phyloP scores from a whole-genome alignment of 1,140 invertebrate genomes.

The Gerris buenoi region DNA sequence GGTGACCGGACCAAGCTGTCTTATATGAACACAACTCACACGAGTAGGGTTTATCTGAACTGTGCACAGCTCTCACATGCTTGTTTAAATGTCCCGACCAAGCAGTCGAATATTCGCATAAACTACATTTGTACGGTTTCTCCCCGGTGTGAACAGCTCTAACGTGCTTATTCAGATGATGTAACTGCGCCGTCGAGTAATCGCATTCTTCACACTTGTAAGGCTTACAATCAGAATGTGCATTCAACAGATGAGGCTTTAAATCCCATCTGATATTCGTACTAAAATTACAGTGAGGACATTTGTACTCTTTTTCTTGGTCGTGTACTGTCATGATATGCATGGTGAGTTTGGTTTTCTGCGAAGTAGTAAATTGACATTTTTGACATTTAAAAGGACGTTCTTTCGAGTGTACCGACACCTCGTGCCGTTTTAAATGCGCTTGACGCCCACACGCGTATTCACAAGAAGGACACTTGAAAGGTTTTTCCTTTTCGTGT shows the following conservation, averaged over 20 bases:
- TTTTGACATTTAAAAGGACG: not conserved
- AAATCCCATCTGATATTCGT: not conserved
- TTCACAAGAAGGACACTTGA: not conserved
- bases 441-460: not conserved
- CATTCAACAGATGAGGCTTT: not conserved
- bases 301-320: not conserved
- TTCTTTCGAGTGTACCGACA: not conserved
- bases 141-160: conserved; percentile 3
- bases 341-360: not conserved
- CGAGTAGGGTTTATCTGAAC: not conserved
- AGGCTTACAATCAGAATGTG: not conserved
- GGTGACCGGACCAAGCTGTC: not conserved
- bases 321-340: not conserved
- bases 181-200: not conserved
- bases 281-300: conserved; percentile 3
- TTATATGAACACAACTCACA: not conserved
- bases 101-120: not conserved
- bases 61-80: not conserved
- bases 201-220: not conserved
- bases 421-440: not conserved
- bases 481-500: conserved; percentile 3
- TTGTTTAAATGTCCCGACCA: not conserved
- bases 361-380: not conserved
- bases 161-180: not conserved
- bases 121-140: not conserved